Conservation (phyloP, 2,797 vertebrate genomes). For the Diplodus puntazzo region DNA sequence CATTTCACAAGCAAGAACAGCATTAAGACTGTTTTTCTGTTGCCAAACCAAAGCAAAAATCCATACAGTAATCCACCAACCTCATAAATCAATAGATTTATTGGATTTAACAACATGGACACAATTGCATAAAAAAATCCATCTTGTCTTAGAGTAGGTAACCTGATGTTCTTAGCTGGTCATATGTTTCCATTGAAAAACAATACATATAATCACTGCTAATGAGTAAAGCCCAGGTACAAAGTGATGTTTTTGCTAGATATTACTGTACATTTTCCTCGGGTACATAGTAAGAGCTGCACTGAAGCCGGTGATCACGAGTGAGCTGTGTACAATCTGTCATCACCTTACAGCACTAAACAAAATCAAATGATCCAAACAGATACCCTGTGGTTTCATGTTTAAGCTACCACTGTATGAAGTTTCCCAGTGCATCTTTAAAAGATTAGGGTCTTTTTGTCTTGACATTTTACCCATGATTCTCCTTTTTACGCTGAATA, state of each 20-base stretch:
- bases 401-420: constrained; percentile 1
- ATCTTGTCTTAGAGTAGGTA: background rate
- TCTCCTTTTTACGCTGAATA: constrained; percentile 9
- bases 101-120: background rate
- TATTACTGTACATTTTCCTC: background rate
- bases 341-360: constrained; percentile 2
- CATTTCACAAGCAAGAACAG: background rate
- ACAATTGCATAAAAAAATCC: background rate
- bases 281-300: background rate
- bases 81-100: background rate
- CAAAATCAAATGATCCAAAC: constrained; percentile 13
- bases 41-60: background rate
- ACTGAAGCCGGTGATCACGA: background rate
- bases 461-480: constrained; percentile 26
- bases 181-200: background rate
- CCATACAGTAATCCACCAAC: background rate
- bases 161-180: background rate
- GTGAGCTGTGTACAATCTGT: background rate
- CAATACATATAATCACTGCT: background rate
- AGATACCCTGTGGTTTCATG: constrained; percentile 18
- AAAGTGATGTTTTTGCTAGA: background rate
- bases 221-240: background rate
- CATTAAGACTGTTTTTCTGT: background rate
- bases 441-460: constrained; percentile 23
- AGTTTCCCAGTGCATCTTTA: constrained; percentile 12